Base-by-base conservation (phyloP, 2,888 invertebrate genomes). In the Drosophila algonquin region DNA sequence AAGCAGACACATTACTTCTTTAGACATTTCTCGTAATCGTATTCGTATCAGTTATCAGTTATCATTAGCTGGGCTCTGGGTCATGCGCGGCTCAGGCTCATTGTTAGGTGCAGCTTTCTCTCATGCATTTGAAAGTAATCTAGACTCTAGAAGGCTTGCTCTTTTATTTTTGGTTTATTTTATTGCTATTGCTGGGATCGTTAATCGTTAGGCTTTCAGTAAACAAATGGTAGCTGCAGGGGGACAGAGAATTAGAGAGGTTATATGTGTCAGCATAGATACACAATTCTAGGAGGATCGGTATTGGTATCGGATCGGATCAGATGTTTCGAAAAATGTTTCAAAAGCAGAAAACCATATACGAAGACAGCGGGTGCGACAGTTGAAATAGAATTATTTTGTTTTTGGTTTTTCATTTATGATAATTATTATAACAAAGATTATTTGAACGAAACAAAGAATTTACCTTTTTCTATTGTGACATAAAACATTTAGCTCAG, bases 71-170 rank as follows among this genome's bases (percentile, higher is more conserved):
- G 40, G 64, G 40, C 40, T 40, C 40, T 40, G 40, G 40, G 67
- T 57, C 64, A 65, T 65, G 60, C 71, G 48, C 4, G 74, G 74
- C 61, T 24, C 24, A 24, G 24, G 24, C 24, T 45, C 14, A 21
- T 32, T 44, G 65, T 79, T 79, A 79, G 73, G 52, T 56, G 44
- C 18, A 35, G 16, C 24, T 16, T 50, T 50, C 50, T 27, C 21
- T 52, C 65, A 61, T 75, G 71, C 80, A 68, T 70, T 27, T 82
- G 80, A 89, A 89, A 18, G 18, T 88, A 88, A 88, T 89, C 89
- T 87, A 89, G 85, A 88, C 86, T 89, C 89, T 87, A 89, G 85
- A 77, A 78, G 80, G 81, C 89, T 80, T 90, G 90, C 90, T 89
- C 89, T 81, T 56, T 53, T 62, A 35, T 14, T 35, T 35, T 21